Conservation (phyloP, 2,113 vertebrate species). For the Silurus glanis region DNA sequence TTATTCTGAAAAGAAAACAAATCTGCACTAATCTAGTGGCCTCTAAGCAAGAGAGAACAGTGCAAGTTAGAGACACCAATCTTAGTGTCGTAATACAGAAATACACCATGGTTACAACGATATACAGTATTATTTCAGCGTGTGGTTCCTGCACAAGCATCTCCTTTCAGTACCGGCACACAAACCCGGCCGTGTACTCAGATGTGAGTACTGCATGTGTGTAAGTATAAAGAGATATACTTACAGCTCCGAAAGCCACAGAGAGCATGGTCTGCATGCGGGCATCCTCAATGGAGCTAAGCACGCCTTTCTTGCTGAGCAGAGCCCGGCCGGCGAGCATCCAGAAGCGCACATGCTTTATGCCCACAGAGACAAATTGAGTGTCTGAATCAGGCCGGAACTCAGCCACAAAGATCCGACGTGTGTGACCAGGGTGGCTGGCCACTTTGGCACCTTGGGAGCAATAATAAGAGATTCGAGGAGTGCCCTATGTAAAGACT, state of each 20-base stretch:
- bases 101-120: neutral
- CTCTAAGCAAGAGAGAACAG: slow-evolving; percentile 65
- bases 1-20: slow-evolving; percentile 97
- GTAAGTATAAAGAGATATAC: slow-evolving; percentile 62
- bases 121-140: neutral
- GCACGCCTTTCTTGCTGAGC: slow-evolving; percentile 92
- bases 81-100: neutral
- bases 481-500: neutral
- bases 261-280: slow-evolving; percentile 98
- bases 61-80: neutral
- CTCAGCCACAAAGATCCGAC: slow-evolving; percentile 97
- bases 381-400: slow-evolving; percentile 97
- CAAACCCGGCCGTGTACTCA: neutral
- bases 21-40: slow-evolving; percentile 82
- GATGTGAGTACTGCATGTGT: neutral
- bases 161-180: neutral
- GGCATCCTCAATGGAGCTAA: slow-evolving; percentile 88
- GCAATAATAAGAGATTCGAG: slow-evolving; percentile 35
- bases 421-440: slow-evolving; percentile 86
- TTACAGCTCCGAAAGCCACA: slow-evolving; percentile 96
- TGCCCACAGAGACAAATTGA: slow-evolving; percentile 95
- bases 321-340: slow-evolving; percentile 90
- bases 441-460: slow-evolving; percentile 91
- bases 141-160: neutral
- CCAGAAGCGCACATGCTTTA: slow-evolving; percentile 98